Evolutionary conservation across 30 jellyfish, hydroid and myxozoan genomes (phyloP), one percentile per base, ranked within the genome.

Genomic region (Phacellophora camtschatica): DNA sequence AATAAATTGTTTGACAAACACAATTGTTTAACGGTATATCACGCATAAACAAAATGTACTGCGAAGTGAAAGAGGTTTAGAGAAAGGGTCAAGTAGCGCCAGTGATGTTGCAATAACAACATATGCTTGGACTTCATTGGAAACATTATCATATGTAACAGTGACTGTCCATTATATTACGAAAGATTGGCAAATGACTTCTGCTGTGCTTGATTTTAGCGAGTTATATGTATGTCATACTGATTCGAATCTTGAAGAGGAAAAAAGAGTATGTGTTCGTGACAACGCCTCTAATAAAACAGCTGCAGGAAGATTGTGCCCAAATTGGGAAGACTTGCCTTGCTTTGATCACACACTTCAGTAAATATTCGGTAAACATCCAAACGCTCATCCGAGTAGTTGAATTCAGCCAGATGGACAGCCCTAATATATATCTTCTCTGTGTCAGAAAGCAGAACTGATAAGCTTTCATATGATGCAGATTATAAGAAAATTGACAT

Each of bases 91-190:
- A 74, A 35, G 63, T 5, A 57, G 46, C 65, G 71, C 45, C 64
- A 55, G 74, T 41, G 74, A 70, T 36, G 74, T 68, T 20, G 76
- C 92, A 1, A 65, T 81, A 55, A 81, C 85, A 28, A 49, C n/a
- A 34, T 83, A 80, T 53, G 74, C 79, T 10, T 81, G 84, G 85
- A 81, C 92, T 32, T 81, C 92, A 10, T 19, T 57, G 4, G 77
- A 77, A n/a, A 69, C 67, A 27, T 64, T 68, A 30, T 83, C 87
- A 12, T 71, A 83, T 67, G 82, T 83, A 4, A 83, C 95, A 19
- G 95, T 70, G n/a, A 68, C 87, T 3, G 73, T 32, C 29, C 95
- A 83, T 11, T 83, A 33, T 54, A 69, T 83, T 41, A 46, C 59
- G 30, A 71, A 69, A 68, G 82, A 58, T 5, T 83, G 81, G 86